Base-by-base conservation (phyloP, 2,113 vertebrate genomes). In the Numida meleagris region DNA sequence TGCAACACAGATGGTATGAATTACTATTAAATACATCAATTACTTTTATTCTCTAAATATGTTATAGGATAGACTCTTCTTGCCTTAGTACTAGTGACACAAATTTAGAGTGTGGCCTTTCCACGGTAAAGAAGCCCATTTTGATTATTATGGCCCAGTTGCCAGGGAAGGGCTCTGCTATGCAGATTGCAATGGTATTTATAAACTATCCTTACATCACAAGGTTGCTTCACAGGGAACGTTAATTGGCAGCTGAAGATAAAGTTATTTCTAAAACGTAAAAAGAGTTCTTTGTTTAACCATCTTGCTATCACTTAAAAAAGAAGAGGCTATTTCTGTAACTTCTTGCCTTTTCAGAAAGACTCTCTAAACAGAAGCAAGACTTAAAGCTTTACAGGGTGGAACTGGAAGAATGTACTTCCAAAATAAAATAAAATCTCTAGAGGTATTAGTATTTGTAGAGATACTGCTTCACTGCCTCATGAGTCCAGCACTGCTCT, bases 1-100 rank as follows among this genome's bases (percentile, higher is more conserved):
- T 94, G 73, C 55, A 89, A 74, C 86, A 82, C 95, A 96, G 94
- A 94, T 96, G 96, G 93, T 95, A 92, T 94, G 78, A 95, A 94
- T 97, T 95, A 92, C 87, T 94, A 55, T 94, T 89, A 91, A 96
- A 94, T 94, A 83, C 67, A 90, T 97, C 89, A 91, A 61, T 95
- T 95, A 83, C 77, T 92, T 96, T 89, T 94, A 67, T 96, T 91
- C 90, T 88, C 77, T 83, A 89, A 93, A 86, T 80, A 72, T 83
- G 55, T 83, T 93, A 58, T 36, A 94, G 84, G 36, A 85, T 86
- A 78, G 63, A 33, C 53, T 82, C 53, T 62, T 93, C 84, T 92
- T 95, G 71, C 51, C 90, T 77, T 96, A 91, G 36, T 73, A 61
- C 58, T 89, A 77, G 81, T 88, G 78, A 82, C 36, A 57, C 79